phyloP scores from a whole-genome alignment of 2,888 invertebrate genomes.

The Sinelater perroti region DNA sequence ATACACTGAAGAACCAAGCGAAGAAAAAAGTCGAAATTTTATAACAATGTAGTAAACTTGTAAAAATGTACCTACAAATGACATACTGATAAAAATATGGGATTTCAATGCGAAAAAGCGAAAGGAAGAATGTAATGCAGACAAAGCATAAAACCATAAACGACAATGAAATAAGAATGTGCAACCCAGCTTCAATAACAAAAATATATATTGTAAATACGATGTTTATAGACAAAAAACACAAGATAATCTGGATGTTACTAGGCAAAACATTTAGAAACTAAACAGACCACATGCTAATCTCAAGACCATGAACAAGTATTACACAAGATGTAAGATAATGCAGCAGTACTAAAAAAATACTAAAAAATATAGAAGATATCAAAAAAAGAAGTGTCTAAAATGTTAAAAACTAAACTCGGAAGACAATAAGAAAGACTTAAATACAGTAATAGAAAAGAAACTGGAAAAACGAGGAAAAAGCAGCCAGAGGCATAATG shows the following conservation, averaged over 20 bases:
- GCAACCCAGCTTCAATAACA: too few relatives aligned
- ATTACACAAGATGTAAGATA: background rate
- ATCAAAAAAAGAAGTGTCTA: background rate
- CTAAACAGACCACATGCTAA: conserved; percentile 1
- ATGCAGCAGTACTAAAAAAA: background rate
- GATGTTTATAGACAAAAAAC: background rate
- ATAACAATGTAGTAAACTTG: background rate
- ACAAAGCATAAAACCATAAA: background rate
- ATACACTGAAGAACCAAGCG: background rate
- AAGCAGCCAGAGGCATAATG: background rate
- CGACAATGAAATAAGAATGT: too few relatives aligned
- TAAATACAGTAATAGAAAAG: conserved; percentile 3
- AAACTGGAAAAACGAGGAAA: background rate
- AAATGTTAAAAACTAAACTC: background rate
- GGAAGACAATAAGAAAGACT: background rate
- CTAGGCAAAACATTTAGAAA: background rate
- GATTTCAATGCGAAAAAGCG: background rate
- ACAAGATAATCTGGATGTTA: background rate
- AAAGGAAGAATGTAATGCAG: background rate
- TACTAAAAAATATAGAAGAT: background rate
- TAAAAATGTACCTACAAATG: too few relatives aligned
- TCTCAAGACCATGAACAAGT: background rate
- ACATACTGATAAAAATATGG: background rate
- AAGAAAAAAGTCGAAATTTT: background rate
- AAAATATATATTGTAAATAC: too few relatives aligned